Evolutionary conservation across 2,113 vertebrate species (phyloP).

Genomic region (Dasyprocta punctata): DNA sequence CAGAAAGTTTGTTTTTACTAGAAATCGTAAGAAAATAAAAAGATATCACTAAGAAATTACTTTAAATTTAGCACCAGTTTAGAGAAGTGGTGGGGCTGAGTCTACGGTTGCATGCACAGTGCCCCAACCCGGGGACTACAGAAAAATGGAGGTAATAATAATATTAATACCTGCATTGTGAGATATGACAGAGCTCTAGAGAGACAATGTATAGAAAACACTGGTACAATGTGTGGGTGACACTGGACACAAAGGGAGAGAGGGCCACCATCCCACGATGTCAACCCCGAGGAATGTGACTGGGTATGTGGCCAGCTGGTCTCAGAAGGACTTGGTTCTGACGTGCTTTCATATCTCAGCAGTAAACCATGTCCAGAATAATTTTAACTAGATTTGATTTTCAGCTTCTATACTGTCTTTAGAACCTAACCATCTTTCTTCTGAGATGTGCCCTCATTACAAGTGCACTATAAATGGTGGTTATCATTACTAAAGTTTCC

Average conservation of each 20-base stretch:
- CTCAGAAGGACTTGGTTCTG: not conserved
- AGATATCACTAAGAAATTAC: not conserved
- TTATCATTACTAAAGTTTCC: not conserved
- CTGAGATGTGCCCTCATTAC: not conserved
- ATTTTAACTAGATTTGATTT: not conserved
- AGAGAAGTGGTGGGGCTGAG: not conserved
- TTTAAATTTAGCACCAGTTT: not conserved
- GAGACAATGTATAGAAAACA: not conserved
- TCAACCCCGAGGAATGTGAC: not conserved
- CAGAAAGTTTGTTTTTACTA: not conserved
- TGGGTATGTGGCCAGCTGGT: not conserved
- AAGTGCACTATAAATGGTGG: not conserved
- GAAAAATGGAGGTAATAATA: not conserved
- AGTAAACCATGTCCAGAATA: not conserved
- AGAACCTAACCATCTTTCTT: not conserved
- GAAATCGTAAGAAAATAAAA: not conserved
- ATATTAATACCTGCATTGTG: not conserved
- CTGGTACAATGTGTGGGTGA: not conserved
- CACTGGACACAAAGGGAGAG: not conserved
- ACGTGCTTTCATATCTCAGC: not conserved
- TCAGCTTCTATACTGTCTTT: not conserved
- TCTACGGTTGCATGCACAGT: too few species aligned
- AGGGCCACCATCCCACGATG: accelerated
- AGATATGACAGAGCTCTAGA: not conserved
- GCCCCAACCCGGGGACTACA: not conserved